These are phyloP conservation scores for Saturnia pavonia DNA, from an alignment of 2,888 invertebrate species.

Conservation along the genomic window DNA sequence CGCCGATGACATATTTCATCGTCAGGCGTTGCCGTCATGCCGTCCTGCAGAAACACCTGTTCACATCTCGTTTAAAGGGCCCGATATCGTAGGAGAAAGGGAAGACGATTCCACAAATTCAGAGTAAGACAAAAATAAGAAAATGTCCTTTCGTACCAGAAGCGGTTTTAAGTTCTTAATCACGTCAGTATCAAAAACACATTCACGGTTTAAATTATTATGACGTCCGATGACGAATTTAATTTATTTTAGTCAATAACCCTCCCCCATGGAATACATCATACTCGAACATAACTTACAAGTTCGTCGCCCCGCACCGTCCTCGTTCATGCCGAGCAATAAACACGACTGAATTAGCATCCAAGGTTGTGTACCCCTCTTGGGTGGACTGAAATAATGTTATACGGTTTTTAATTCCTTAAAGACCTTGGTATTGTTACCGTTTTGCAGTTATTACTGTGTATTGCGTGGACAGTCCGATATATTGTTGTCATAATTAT, in stretches of 20 bases:
- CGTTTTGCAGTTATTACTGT: background rate
- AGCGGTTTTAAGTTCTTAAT: too few species aligned
- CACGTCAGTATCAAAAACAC: too few species aligned
- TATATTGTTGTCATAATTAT: background rate
- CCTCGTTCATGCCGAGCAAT: conserved; percentile 24
- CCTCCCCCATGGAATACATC: conserved; percentile 9
- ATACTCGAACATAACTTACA: conserved; percentile 2
- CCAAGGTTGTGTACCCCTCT: conserved; percentile 28
- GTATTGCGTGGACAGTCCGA: background rate
- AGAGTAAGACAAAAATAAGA: too few species aligned
- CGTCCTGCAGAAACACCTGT: too few species aligned
- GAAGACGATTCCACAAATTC: too few species aligned
- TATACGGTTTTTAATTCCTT: background rate
- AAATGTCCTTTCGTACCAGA: too few species aligned
- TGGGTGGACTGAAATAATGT: conserved; percentile 2
- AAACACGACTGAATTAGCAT: conserved; percentile 34
- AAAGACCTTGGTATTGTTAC: background rate
- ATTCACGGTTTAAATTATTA: background rate
- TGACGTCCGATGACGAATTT: background rate
- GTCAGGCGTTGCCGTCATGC: too few species aligned
- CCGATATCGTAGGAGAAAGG: too few species aligned
- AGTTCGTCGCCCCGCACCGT: conserved; percentile 32
- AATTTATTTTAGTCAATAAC: conserved; percentile 7
- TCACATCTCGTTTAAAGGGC: too few species aligned
- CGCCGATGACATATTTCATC: too few species aligned